phyloP scores from a whole-genome alignment of 2,113 vertebrate genomes.

The Bujurquina vittata region DNA sequence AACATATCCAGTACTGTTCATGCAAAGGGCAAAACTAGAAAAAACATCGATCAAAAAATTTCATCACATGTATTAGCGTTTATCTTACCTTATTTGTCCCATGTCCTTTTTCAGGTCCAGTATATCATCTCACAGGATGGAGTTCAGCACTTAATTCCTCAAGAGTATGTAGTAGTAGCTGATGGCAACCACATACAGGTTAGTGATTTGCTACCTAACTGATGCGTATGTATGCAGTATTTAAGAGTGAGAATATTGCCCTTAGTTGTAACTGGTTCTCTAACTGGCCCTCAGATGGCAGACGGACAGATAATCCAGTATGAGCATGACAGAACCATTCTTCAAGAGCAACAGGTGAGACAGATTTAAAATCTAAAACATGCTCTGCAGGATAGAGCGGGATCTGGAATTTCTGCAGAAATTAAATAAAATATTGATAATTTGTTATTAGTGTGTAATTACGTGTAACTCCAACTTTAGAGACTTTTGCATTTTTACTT shows the following conservation, averaged over 20 bases:
- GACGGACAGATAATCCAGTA: constrained; percentile 98
- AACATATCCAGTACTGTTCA: background rate
- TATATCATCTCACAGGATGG: constrained; percentile 97
- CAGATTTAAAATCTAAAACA: background rate
- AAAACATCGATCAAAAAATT: background rate
- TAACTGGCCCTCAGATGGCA: constrained; percentile 82
- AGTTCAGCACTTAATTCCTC: constrained; percentile 91
- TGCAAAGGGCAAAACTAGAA: background rate
- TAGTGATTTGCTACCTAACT: background rate
- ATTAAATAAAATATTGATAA: background rate
- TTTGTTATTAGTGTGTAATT: background rate
- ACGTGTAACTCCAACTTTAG: background rate
- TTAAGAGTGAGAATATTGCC: background rate
- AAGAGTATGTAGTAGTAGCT: constrained; percentile 94
- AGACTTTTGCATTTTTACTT: background rate
- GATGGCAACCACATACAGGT: constrained; percentile 98
- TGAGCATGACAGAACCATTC: constrained; percentile 87
- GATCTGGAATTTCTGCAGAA: background rate
- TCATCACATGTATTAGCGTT: background rate
- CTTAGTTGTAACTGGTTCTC: background rate
- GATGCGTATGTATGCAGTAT: background rate
- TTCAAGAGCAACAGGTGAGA: constrained; percentile 90
- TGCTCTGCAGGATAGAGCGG: background rate
- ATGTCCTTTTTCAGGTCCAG: constrained; percentile 84
- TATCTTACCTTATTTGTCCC: background rate